Percentiles rank a stretch among this genome's conserved stretches.
These are phyloP conservation scores for Penaeus indicus DNA, from an alignment of 1,140 invertebrate species.

Conservation along the genomic window DNA sequence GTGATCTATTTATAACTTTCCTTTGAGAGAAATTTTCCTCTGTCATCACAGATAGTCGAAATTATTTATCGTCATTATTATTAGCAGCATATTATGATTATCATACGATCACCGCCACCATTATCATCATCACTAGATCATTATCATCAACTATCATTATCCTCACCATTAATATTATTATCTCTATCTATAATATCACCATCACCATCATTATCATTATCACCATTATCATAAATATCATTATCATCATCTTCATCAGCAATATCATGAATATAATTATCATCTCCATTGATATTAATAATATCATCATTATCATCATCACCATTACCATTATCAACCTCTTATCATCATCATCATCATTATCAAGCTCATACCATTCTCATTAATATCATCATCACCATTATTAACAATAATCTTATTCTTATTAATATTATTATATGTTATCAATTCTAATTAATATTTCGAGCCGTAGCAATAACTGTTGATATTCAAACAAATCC, in stretches of 20 bases:
- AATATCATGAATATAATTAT: neutral
- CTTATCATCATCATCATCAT: too few species aligned
- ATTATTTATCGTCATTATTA: neutral
- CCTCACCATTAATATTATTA: neutral
- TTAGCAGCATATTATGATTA: neutral
- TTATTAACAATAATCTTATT: neutral
- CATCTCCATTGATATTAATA: neutral
- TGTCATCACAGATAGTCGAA: neutral
- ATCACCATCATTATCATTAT: neutral
- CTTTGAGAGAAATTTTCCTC: neutral
- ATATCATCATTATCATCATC: too few species aligned
- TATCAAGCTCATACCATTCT: neutral
- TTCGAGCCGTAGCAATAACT: too few species aligned
- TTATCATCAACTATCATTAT: too few species aligned
- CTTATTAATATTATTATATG: too few species aligned
- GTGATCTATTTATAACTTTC: too few species aligned
- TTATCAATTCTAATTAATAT: too few species aligned
- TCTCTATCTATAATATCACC: neutral
- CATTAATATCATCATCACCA: neutral
- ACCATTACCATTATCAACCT: too few species aligned
- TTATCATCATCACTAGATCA: neutral
- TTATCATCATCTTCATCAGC: neutral
- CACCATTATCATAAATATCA: neutral
- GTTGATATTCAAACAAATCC: too few species aligned
- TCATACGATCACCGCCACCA: neutral